Conservation (phyloP, 2,113 vertebrate genomes). For the Coturnix japonica region DNA sequence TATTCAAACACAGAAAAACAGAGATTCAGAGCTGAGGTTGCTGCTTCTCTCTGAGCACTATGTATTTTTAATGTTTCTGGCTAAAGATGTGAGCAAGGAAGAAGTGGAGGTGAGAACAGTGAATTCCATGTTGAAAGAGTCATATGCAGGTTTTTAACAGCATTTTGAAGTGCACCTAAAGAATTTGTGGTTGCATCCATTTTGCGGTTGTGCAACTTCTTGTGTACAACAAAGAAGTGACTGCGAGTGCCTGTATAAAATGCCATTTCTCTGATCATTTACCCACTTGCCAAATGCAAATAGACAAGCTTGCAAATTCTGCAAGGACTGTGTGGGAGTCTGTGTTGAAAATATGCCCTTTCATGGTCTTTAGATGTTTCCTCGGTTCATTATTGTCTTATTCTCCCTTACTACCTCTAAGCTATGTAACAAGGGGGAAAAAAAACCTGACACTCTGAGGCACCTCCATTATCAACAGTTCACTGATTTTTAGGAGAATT, state of each 20-base stretch:
- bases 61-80: conserved; percentile 62
- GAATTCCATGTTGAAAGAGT: conserved; percentile 61
- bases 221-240: neutral
- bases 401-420: neutral
- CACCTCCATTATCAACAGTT: conserved; percentile 11
- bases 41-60: conserved; percentile 40
- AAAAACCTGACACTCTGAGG: neutral
- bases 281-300: conserved; percentile 46
- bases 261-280: conserved; percentile 39
- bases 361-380: conserved; percentile 21
- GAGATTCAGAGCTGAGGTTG: conserved; percentile 34
- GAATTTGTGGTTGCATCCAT: neutral
- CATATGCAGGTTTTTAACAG: conserved; percentile 43
- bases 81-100: conserved; percentile 51
- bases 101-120: conserved; percentile 58
- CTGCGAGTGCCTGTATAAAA: neutral
- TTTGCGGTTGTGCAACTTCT: conserved; percentile 7
- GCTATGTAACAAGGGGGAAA: neutral
- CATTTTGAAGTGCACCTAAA: conserved; percentile 51
- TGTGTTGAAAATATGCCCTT: conserved; percentile 19
- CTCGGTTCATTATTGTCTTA: conserved; percentile 14
- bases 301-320: conserved; percentile 12
- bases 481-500: conserved; percentile 6
- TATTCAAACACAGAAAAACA: conserved; percentile 64
- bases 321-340: neutral